Conservation (phyloP, 2,797 vertebrate species). For the Glossophaga mutica region DNA sequence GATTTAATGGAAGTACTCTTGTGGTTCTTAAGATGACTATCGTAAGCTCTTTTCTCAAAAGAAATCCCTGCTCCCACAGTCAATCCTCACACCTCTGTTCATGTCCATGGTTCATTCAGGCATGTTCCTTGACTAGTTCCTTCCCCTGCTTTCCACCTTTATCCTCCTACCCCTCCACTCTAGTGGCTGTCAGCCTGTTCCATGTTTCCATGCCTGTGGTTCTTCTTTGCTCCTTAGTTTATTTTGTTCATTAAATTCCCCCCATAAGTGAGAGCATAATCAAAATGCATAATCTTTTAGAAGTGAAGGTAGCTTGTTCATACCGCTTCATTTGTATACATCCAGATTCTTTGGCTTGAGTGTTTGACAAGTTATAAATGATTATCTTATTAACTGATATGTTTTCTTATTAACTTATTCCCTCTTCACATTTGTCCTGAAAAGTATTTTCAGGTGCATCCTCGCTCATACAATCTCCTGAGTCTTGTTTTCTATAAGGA, state of each 20-base stretch:
- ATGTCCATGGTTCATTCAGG: too few relatives aligned
- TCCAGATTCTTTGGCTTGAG: not conserved
- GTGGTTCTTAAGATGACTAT: not conserved
- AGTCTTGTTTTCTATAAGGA: not conserved
- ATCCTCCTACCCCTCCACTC: too few relatives aligned
- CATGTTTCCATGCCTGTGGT: too few relatives aligned
- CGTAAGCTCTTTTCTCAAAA: not conserved
- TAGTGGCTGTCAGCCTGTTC: too few relatives aligned
- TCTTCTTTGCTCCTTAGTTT: too few relatives aligned
- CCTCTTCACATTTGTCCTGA: not conserved
- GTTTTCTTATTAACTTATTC: not conserved
- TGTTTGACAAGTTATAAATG: not conserved
- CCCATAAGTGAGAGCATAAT: too few relatives aligned
- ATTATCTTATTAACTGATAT: not conserved
- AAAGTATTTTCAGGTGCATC: slow-evolving; percentile 24
- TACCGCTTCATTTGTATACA: not conserved
- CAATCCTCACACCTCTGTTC: too few relatives aligned
- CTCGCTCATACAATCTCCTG: not conserved
- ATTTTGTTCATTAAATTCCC: too few relatives aligned
- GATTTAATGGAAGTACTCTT: not conserved
- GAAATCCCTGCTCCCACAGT: not conserved
- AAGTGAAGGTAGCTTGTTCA: not conserved
- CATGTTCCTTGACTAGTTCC: too few relatives aligned
- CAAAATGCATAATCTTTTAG: not conserved
- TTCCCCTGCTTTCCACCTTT: too few relatives aligned